Evolutionary conservation across 2,113 vertebrate genomes (phyloP).

Genomic region (Falcunculus frontatus): DNA sequence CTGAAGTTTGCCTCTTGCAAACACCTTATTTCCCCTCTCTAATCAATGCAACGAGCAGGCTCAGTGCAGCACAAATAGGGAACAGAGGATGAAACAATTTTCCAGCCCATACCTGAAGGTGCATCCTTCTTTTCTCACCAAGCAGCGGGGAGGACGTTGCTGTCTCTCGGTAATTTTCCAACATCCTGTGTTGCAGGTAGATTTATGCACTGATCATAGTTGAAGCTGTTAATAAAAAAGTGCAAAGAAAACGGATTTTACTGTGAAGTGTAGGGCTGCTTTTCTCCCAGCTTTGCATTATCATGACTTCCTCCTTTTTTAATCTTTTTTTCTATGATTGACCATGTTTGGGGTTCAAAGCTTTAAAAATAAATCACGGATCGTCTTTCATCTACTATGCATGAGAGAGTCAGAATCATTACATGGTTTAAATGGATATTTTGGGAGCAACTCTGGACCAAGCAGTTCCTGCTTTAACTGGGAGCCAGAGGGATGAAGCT

Average conservation of each 20-base stretch:
- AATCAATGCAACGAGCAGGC: not conserved
- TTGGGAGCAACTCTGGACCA: not conserved
- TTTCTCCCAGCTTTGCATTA: slow-evolving; percentile 16
- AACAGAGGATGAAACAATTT: not conserved
- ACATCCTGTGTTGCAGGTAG: slow-evolving; percentile 37
- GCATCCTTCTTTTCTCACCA: slow-evolving; percentile 6
- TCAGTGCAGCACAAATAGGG: not conserved
- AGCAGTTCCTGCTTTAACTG: not conserved
- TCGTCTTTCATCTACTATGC: slow-evolving; percentile 21
- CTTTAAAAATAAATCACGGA: not conserved
- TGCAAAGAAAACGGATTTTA: slow-evolving; percentile 2
- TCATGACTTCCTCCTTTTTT: not conserved
- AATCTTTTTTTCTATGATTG: not conserved
- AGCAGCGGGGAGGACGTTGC: not conserved
- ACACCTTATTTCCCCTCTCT: not conserved
- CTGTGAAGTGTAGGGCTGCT: not conserved
- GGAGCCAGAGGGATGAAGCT: slow-evolving; percentile 8
- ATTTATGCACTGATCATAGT: slow-evolving; percentile 29
- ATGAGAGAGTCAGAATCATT: not conserved
- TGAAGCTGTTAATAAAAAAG: slow-evolving; percentile 43
- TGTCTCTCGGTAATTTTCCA: slow-evolving; percentile 25
- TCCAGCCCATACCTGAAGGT: slow-evolving; percentile 32
- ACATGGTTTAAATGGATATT: slow-evolving; percentile 18
- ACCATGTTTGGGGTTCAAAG: slow-evolving; percentile 39
- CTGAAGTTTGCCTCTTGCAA: not conserved